Evolutionary conservation across 2,797 vertebrate species (phyloP), one percentile per base, ranked within the genome.

Genomic region (Betta splendens): DNA sequence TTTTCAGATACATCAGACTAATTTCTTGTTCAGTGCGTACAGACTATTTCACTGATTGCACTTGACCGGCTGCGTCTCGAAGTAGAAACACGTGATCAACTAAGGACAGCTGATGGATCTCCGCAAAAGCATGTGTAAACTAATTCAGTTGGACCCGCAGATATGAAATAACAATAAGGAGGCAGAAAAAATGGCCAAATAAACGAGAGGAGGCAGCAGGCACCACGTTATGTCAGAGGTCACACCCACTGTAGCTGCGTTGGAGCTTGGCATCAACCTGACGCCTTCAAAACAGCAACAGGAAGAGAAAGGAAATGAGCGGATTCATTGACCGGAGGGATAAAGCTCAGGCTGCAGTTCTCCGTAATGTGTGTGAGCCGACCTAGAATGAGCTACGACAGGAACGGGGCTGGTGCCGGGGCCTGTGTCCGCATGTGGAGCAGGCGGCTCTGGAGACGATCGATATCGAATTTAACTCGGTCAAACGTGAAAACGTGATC

Each of bases 401-500:
- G n/a, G n/a, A n/a, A n/a, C n/a, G n/a, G n/a, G n/a, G n/a, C n/a
- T n/a, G n/a, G n/a, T n/a, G n/a, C n/a, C n/a, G 39, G 32, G 17
- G 43, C 60, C 37, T 38, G 22, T 2, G 13, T 23, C 42, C 38
- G 39, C 46, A 49, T 44, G 20, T 25, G 20, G 25, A 36, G 7
- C 11, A 16, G 7, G 25, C 20, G 6, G 49, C 17, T 7, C 23
- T 7, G 44, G 26, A 10, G 56, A 37, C 11, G 58, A 76, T 85
- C 66, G 1, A 83, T 82, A 57, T 10, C 32, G 69, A 69, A 72
- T 77, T 81, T 44, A 18, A 61, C 44, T 56, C 4, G 2, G 29
- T 38, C n/a, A 7, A 35, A 67, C 13, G 7, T 71, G 29, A 65
- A 69, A 74, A 69, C 9, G 4, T 49, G 59, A 72, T 74, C 20